A percentile compares a stretch with the other conserved stretches of the same genome.
These are phyloP conservation scores for Chelonus formosanus DNA, from an alignment of 2,888 invertebrate genomes.

Conservation along the genomic window DNA sequence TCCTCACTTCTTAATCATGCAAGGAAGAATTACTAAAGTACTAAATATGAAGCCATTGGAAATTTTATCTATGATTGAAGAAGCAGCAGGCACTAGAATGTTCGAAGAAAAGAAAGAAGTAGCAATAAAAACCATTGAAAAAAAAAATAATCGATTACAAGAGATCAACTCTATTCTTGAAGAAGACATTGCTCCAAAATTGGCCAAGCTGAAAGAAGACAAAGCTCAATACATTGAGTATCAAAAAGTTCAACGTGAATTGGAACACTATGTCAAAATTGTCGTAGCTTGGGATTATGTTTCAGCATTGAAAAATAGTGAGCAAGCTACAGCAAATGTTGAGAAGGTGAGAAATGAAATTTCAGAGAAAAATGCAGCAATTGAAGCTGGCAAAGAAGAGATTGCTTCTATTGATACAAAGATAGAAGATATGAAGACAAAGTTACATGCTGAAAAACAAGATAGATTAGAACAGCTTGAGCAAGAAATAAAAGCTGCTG, in stretches of 20 bases:
- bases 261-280: slow-evolving; percentile 82
- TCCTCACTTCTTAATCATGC: slow-evolving; percentile 99
- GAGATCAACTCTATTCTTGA: slow-evolving; percentile 83
- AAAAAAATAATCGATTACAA: slow-evolving; percentile 88
- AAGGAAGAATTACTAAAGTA: slow-evolving; percentile 98
- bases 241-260: slow-evolving; percentile 84
- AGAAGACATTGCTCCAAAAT: slow-evolving; percentile 91
- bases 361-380: slow-evolving; percentile 67
- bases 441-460: slow-evolving; percentile 75
- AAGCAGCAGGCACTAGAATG: slow-evolving; percentile 97
- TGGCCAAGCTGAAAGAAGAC: slow-evolving; percentile 86
- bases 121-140: slow-evolving; percentile 87
- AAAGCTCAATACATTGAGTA: slow-evolving; percentile 85
- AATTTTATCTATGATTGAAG: slow-evolving; percentile 97
- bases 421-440: slow-evolving; percentile 72
- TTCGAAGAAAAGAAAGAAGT: slow-evolving; percentile 93
- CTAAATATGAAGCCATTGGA: slow-evolving; percentile 98
- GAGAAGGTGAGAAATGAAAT: slow-evolving; percentile 70
- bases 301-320: slow-evolving; percentile 67
- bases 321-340: slow-evolving; percentile 68
- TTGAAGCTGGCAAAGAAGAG: slow-evolving; percentile 69
- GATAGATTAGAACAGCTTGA: slow-evolving; percentile 74
- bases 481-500: slow-evolving; percentile 65
- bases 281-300: slow-evolving; percentile 78
- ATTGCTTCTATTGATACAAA: slow-evolving; percentile 69